Percentiles rank a stretch among this genome's conserved stretches.
Evolutionary conservation across 2,113 vertebrate genomes (phyloP).

Genomic region (Ceyx margarethae): DNA sequence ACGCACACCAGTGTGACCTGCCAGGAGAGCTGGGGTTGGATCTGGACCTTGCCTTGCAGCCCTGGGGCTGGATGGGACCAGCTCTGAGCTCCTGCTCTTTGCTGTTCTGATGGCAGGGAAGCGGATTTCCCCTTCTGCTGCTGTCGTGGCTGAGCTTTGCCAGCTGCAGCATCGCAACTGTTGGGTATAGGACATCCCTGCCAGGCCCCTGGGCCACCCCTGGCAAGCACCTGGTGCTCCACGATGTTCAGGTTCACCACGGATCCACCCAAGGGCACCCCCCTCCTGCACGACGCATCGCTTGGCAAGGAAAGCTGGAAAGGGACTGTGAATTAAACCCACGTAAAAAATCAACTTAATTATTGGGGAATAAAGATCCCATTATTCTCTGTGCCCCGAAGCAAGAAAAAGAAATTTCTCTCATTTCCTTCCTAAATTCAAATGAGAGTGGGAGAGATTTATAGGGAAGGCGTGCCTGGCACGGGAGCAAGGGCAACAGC

Average conservation of each 20-base stretch:
- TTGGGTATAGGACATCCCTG: accelerated
- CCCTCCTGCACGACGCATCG: background rate
- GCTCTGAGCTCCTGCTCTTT: background rate
- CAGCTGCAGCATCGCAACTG: accelerated
- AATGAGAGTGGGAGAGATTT: background rate
- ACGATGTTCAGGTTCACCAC: accelerated
- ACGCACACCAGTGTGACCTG: accelerated
- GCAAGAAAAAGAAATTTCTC: slow-evolving; percentile 31
- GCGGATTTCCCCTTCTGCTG: background rate
- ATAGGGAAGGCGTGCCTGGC: background rate
- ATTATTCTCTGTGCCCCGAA: slow-evolving; percentile 45
- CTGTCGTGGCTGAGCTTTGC: accelerated
- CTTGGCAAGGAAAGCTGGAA: background rate
- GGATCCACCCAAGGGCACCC: background rate
- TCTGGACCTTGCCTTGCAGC: background rate
- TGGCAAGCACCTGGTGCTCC: accelerated
- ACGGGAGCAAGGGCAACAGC: background rate
- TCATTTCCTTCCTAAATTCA: slow-evolving; percentile 44
- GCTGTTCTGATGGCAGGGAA: accelerated
- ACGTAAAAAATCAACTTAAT: slow-evolving; percentile 31
- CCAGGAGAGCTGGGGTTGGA: background rate
- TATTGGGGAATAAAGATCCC: slow-evolving; percentile 42
- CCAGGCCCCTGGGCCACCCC: background rate
- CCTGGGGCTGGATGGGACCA: background rate
- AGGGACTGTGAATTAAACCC: background rate